Conservation (phyloP, 2,888 invertebrate genomes). For the Cryptus armator region DNA sequence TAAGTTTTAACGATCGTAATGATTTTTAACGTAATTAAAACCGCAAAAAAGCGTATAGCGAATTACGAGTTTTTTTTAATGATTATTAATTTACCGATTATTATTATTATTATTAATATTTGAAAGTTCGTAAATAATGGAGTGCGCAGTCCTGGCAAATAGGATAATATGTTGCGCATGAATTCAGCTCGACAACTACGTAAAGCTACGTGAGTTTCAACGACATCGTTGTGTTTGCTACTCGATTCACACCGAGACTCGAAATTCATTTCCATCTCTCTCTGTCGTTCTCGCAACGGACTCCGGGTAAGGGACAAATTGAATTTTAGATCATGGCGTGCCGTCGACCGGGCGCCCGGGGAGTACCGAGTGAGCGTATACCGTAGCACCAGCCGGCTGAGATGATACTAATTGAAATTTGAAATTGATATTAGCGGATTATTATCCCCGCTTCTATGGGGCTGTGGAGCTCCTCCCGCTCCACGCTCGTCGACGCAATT, state of each 20-base stretch:
- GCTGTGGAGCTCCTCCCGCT: constrained; percentile 63
- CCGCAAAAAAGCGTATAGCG: not conserved
- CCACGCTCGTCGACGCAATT: constrained; percentile 78
- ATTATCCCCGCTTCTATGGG: constrained; percentile 78
- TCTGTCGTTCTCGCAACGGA: constrained; percentile 58
- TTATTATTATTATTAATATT: not conserved
- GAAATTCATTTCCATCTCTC: constrained; percentile 56
- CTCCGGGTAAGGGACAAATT: constrained; percentile 83
- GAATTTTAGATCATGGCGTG: constrained; percentile 85
- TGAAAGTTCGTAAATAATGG: not conserved
- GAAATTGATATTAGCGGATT: constrained; percentile 85
- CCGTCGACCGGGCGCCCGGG: constrained; percentile 80
- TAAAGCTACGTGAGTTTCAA: constrained; percentile 47
- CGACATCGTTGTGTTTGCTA: constrained; percentile 49
- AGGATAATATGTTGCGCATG: constrained; percentile 21
- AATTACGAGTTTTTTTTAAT: not conserved
- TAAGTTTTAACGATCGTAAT: too few species aligned
- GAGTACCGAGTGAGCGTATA: constrained; percentile 68
- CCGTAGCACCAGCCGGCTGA: constrained; percentile 77
- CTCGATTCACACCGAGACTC: constrained; percentile 51
- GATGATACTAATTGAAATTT: constrained; percentile 86
- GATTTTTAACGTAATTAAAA: not conserved
- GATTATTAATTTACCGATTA: not conserved
- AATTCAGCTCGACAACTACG: constrained; percentile 29
- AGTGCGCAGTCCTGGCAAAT: constrained; percentile 12